phyloP scores from a whole-genome alignment of 2,888 invertebrate species.

The Calephelis perditalis region DNA sequence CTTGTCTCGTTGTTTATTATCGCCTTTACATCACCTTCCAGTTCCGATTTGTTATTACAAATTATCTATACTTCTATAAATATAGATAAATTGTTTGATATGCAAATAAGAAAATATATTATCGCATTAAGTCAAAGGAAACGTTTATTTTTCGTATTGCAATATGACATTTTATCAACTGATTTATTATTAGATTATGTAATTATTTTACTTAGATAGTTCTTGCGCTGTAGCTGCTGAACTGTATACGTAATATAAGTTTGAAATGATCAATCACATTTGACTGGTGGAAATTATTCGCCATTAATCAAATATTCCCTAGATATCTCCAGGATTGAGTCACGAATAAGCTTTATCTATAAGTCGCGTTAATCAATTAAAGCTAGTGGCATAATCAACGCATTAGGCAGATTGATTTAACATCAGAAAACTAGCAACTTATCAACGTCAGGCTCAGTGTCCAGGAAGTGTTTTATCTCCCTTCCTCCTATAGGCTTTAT shows the following conservation, averaged over 20 bases:
- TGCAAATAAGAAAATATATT: background rate
- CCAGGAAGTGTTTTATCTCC: conserved; percentile 38
- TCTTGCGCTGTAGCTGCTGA: too few species aligned
- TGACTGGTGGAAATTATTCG: conserved; percentile 1
- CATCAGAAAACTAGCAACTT: conserved; percentile 46
- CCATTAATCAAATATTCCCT: conserved; percentile 10
- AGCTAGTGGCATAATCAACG: conserved; percentile 40
- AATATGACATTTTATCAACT: too few species aligned
- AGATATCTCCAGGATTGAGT: conserved; percentile 9
- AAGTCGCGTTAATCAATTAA: conserved; percentile 40
- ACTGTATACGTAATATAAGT: background rate
- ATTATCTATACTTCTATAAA: conserved; percentile 11
- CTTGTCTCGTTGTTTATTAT: conserved; percentile 8
- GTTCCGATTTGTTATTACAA: conserved; percentile 18
- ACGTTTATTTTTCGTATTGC: background rate
- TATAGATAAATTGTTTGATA: conserved; percentile 8
- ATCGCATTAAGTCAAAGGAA: conserved; percentile 6
- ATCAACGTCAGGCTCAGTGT: conserved; percentile 41
- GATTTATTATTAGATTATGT: background rate
- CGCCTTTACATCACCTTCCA: conserved; percentile 5
- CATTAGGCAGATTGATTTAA: conserved; percentile 49
- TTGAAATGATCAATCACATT: conserved; percentile 10
- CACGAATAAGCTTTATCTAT: conserved; percentile 28
- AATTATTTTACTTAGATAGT: background rate
- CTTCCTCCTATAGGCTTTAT: background rate